Base-by-base conservation (phyloP, 2,888 invertebrate species). In the Agrotis ipsilon region DNA sequence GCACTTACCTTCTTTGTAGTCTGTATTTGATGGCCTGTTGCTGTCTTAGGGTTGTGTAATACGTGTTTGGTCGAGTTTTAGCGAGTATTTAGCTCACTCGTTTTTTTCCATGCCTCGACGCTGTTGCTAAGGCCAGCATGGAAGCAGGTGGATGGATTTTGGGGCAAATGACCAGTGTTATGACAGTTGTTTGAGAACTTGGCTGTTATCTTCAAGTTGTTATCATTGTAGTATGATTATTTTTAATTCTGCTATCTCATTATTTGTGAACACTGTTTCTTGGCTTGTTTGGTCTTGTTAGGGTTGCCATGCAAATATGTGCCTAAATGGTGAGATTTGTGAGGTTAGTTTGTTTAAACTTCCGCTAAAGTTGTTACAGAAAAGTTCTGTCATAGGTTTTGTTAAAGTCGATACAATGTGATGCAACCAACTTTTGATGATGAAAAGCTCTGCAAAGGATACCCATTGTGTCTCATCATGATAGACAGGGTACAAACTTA, bases 211-310 rank as follows among this genome's bases (percentile, higher is more conserved):
- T 78, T 74, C 61, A 21, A 57, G 49, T 74, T 75, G 72, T 82
- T 86, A 86, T 86, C 85, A 80, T 57, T 68, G 48, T 24, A 52
- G 39, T 54, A 54, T 77, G 80, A 86, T 86, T 82, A 82, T 70
- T 67, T 65, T 45, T 68, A 67, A 71, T 78, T 70, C 57, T 79
- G 78, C 71, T 83, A 80, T 68, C 52, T 77, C 59, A 68, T 57
- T 32, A 60, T 66, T 68, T 71, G 45, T 78, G 55, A 54, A 52
- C 3, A 58, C 19, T 58, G 51, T 69, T 57, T 70, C 39, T 66
- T 62, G 64, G 21, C 62, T 69, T 64, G 63, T 61, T 67, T 27
- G 21, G 45, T 51, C n/a, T 57, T 32, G 19, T 6, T 51, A 43
- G 21, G 43, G 54, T 84, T 72, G 48, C 51, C 45, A 60, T 74